Conservation (phyloP, 2,888 invertebrate species). For the Pollenia griseotomentosa region DNA sequence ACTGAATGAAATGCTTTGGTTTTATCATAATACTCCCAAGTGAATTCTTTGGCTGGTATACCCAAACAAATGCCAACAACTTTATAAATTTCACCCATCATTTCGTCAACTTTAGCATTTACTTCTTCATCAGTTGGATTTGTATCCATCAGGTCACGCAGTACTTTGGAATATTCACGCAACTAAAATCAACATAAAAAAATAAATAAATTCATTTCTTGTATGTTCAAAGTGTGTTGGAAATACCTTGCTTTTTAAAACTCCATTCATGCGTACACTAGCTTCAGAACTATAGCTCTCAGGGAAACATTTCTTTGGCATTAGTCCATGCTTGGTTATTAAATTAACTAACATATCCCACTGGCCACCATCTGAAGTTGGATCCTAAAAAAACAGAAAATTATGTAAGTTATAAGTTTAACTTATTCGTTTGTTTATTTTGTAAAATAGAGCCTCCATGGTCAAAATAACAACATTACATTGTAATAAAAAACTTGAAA, state of each 20-base stretch:
- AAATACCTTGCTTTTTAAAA: slow-evolving; percentile 92
- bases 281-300: slow-evolving; percentile 92
- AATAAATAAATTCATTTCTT: background rate
- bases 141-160: slow-evolving; percentile 87
- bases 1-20: slow-evolving; percentile 89
- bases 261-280: slow-evolving; percentile 90
- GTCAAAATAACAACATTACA: background rate
- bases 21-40: slow-evolving; percentile 94
- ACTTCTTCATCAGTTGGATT: slow-evolving; percentile 88
- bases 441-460: too few relatives aligned
- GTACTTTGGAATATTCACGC: slow-evolving; percentile 91
- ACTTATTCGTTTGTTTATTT: too few relatives aligned
- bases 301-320: slow-evolving; percentile 95
- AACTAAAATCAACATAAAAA: slow-evolving; percentile 85
- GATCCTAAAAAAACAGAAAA: slow-evolving; percentile 86
- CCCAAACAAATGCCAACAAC: slow-evolving; percentile 93
- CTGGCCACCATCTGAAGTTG: slow-evolving; percentile 94
- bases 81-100: slow-evolving; percentile 91
- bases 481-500: background rate
- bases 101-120: slow-evolving; percentile 87
- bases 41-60: slow-evolving; percentile 91
- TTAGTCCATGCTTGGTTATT: slow-evolving; percentile 93
- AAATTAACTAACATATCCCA: slow-evolving; percentile 97
- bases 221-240: background rate
- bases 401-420: background rate